Percentiles rank a stretch among this genome's conserved stretches.
Evolutionary conservation across 2,113 vertebrate genomes (phyloP).

Genomic region (Periophthalmodon schlosseri): DNA sequence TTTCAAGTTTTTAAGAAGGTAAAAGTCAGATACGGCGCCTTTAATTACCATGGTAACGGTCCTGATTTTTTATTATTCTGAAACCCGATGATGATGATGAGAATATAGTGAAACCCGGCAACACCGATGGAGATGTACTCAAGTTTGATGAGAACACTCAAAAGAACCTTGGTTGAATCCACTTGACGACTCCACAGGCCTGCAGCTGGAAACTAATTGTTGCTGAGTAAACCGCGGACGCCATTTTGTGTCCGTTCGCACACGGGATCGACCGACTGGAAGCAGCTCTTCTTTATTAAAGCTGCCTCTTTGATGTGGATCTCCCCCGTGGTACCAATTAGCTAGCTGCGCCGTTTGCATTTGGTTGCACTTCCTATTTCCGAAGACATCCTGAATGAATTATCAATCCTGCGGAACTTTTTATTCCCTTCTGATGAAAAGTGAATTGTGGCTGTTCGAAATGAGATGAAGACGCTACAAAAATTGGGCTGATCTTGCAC

Average conservation of each 20-base stretch:
- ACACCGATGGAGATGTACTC: too few species aligned
- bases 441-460: slow-evolving; percentile 30
- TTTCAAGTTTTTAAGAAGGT: too few species aligned
- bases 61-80: too few species aligned
- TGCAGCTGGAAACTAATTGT: too few species aligned
- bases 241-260: slow-evolving; percentile 5
- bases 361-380: slow-evolving; percentile 53
- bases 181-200: too few species aligned
- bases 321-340: slow-evolving; percentile 66
- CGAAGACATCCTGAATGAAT: slow-evolving; percentile 57
- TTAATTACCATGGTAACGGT: too few species aligned
- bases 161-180: too few species aligned
- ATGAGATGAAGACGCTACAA: neutral
- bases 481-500: neutral
- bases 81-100: too few species aligned
- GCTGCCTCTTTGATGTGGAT: slow-evolving; percentile 60
- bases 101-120: too few species aligned
- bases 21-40: too few species aligned
- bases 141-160: too few species aligned
- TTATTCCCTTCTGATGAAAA: slow-evolving; percentile 31
- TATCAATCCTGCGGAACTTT: slow-evolving; percentile 44
- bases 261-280: slow-evolving; percentile 29
- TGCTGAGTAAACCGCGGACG: too few species aligned
- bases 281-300: slow-evolving; percentile 53
- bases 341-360: slow-evolving; percentile 53